A percentile compares a stretch with the other conserved stretches of the same genome.
Conservation (phyloP, 64 coral and sea anemone species). For the Catalaphyllia jardinei region DNA sequence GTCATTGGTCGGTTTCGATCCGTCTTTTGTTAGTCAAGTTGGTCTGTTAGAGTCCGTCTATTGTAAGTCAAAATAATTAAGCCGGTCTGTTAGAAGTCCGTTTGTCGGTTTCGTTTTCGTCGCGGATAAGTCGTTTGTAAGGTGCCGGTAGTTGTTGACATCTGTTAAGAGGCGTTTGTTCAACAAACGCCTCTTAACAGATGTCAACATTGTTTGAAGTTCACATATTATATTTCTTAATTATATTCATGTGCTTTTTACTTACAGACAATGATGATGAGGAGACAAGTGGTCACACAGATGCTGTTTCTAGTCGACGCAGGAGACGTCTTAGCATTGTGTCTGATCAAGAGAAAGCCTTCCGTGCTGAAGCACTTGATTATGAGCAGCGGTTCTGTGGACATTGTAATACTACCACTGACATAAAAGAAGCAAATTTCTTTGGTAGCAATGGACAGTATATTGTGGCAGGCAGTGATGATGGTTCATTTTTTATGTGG, state of each 20-base stretch:
- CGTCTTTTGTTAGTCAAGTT: too few species aligned
- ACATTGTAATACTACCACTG: slow-evolving; percentile 98
- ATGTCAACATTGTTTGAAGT: too few species aligned
- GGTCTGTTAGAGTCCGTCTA: too few species aligned
- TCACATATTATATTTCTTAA: not conserved
- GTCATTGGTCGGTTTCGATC: too few species aligned
- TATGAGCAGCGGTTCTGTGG: slow-evolving; percentile 89
- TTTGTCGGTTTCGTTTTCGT: too few species aligned
- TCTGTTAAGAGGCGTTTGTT: too few species aligned
- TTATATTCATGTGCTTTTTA: not conserved
- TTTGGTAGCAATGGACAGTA: slow-evolving; percentile 95
- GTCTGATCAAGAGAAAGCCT: slow-evolving; percentile 74
- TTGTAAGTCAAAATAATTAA: too few species aligned
- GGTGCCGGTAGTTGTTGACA: too few species aligned
- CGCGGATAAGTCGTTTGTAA: too few species aligned
- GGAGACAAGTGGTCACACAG: slow-evolving; percentile 1
- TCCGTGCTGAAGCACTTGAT: slow-evolving; percentile 70
- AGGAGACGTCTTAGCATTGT: slow-evolving; percentile 79
- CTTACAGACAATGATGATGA: slow-evolving; percentile 44
- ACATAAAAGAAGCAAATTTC: slow-evolving; percentile 99
- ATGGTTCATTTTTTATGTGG: slow-evolving; percentile 98
- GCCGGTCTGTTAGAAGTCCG: too few species aligned
- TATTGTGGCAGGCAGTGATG: slow-evolving; percentile 96
- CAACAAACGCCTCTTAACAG: too few species aligned
- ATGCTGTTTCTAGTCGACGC: slow-evolving; percentile 24